These are phyloP conservation scores for Euzophera pinguis DNA, from an alignment of 2,888 invertebrate genomes.

Conservation along the genomic window DNA sequence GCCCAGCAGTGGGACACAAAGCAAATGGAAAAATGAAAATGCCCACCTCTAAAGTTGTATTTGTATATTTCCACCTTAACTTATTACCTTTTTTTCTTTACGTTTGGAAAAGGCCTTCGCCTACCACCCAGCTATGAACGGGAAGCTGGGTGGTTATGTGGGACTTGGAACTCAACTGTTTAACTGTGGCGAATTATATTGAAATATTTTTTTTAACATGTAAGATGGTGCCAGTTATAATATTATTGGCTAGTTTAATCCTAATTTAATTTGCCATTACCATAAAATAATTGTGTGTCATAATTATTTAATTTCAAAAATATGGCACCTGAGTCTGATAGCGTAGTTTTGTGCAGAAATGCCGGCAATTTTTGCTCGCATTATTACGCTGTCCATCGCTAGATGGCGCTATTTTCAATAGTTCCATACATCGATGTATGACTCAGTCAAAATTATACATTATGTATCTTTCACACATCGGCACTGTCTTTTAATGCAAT, in stretches of 20 bases:
- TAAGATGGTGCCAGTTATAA: neutral
- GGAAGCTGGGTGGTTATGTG: too few relatives aligned
- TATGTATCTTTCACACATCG: neutral
- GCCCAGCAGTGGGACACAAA: too few relatives aligned
- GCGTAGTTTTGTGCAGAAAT: conserved; percentile 12
- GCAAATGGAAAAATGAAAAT: neutral
- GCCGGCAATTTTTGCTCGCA: conserved; percentile 15
- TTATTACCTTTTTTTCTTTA: too few relatives aligned
- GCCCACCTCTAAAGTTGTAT: neutral
- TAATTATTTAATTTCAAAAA: neutral
- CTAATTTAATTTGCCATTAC: neutral
- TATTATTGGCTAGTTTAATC: neutral
- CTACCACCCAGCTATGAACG: too few relatives aligned
- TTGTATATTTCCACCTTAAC: too few relatives aligned
- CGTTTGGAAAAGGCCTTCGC: too few relatives aligned
- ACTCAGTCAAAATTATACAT: neutral
- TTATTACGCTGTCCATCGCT: conserved; percentile 4
- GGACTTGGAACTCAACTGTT: too few relatives aligned
- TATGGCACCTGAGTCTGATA: neutral
- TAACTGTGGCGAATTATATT: too few relatives aligned
- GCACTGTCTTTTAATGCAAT: neutral
- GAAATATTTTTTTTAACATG: neutral
- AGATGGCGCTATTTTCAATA: conserved; percentile 1
- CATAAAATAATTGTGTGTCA: neutral
- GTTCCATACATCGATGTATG: conserved; percentile 7